phyloP scores from a whole-genome alignment of 2,888 invertebrate genomes.

The Globia sparganii region DNA sequence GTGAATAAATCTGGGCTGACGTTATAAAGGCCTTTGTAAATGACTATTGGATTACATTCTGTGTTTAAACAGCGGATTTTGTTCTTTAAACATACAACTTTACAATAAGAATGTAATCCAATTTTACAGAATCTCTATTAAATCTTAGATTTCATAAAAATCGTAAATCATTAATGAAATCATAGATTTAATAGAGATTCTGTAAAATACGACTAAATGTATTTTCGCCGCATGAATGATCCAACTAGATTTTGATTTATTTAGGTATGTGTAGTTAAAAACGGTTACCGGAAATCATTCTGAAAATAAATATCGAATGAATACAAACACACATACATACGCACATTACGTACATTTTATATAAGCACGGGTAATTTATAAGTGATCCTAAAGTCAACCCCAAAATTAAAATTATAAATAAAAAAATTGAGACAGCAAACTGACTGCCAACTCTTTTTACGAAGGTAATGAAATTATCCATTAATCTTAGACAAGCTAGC shows the following conservation, averaged over 20 bases:
- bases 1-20: not conserved
- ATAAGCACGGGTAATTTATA: not conserved
- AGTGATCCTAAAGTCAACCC: not conserved
- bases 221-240: no score
- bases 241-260: not conserved
- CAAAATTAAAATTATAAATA: not conserved
- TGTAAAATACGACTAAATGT: not conserved
- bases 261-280: not conserved
- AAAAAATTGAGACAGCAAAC: not conserved
- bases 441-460: slow-evolving; percentile 9
- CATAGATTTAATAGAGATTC: not conserved
- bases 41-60: not conserved
- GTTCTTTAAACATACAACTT: no score
- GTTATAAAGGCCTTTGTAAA: not conserved
- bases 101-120: no score
- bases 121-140: no score
- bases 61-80: not conserved
- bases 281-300: not conserved
- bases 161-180: no score
- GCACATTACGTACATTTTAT: no score
- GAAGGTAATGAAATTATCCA: slow-evolving; percentile 22
- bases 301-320: not conserved
- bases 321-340: no score
- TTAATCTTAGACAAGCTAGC: slow-evolving; percentile 20
- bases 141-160: no score